These are phyloP conservation scores for Trissolcus basalis DNA, from an alignment of 1,140 invertebrate species.

Conservation along the genomic window DNA sequence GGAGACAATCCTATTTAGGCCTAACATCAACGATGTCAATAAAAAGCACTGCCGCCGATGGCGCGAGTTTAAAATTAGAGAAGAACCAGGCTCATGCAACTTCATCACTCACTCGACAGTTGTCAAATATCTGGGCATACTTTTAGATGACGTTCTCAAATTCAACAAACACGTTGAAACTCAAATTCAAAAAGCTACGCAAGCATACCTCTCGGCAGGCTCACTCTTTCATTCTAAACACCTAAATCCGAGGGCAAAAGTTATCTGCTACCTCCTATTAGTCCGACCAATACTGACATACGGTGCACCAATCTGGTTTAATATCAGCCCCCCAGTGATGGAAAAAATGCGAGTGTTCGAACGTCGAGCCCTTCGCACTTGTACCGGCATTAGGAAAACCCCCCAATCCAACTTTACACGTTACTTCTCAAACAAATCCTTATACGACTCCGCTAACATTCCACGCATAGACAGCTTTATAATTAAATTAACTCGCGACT, in stretches of 20 bases:
- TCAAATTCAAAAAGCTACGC: slow-evolving; percentile 29
- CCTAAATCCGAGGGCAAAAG: slow-evolving; percentile 24
- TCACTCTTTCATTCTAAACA: slow-evolving; percentile 37
- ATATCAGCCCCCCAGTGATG: slow-evolving; percentile 13
- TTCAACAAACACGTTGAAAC: slow-evolving; percentile 25
- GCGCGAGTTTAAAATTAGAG: slow-evolving; percentile 7
- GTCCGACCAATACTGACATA: slow-evolving; percentile 3
- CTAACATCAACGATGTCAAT: neutral
- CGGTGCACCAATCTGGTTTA: slow-evolving; percentile 27
- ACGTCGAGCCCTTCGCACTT: slow-evolving; percentile 12
- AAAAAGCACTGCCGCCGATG: slow-evolving; percentile 7
- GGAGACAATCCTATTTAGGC: slow-evolving; percentile 28
- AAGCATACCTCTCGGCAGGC: slow-evolving; percentile 8
- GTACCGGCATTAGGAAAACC: neutral
- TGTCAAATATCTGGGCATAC: slow-evolving; percentile 41
- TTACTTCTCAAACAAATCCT: too few relatives aligned
- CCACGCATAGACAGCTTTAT: too few relatives aligned
- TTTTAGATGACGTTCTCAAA: slow-evolving; percentile 31
- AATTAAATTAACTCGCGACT: too few relatives aligned
- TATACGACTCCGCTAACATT: too few relatives aligned
- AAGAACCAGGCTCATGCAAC: neutral
- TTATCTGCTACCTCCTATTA: slow-evolving; percentile 44
- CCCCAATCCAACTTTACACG: too few relatives aligned
- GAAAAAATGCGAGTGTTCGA: slow-evolving; percentile 21
- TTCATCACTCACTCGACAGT: slow-evolving; percentile 21